Conservation (phyloP, 2,797 vertebrate genomes). For the Coregonus sp. region DNA sequence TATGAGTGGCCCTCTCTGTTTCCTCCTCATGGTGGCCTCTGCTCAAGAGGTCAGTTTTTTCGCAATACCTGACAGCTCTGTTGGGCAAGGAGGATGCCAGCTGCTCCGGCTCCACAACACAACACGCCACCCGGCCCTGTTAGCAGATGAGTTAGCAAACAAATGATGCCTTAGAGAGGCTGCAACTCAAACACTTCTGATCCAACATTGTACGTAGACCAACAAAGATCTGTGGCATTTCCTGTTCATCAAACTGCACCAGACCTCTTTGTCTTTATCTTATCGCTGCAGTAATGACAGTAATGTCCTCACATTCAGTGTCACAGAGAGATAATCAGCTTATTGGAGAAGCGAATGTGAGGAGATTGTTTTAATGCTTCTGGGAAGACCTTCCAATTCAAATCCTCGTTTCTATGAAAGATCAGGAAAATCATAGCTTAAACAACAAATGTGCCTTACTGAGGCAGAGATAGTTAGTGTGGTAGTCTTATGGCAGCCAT, state of each 20-base stretch:
- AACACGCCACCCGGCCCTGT: slow-evolving; percentile 10
- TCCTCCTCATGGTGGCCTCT: slow-evolving; percentile 63
- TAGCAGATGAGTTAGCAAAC: not conserved
- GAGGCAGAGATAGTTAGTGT: not conserved
- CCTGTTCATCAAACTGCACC: not conserved
- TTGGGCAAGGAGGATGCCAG: slow-evolving; percentile 15
- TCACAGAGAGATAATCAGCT: not conserved
- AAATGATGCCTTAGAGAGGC: not conserved
- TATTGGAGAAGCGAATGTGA: not conserved
- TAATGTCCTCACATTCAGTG: not conserved
- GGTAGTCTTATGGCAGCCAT: slow-evolving; percentile 14
- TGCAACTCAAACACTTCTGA: not conserved
- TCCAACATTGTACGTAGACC: not conserved
- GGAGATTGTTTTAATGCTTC: not conserved
- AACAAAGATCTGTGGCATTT: not conserved
- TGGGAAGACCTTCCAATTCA: not conserved
- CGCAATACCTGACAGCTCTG: slow-evolving; percentile 53
- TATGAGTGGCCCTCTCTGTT: slow-evolving; percentile 71
- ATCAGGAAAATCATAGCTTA: not conserved
- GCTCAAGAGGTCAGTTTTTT: slow-evolving; percentile 49
- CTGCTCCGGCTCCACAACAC: slow-evolving; percentile 33
- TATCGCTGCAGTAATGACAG: not conserved
- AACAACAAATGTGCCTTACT: not conserved
- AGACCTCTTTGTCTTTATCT: not conserved
- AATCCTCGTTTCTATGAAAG: not conserved